Percentiles rank a stretch among this genome's conserved stretches.
Conservation (phyloP, 1,140 invertebrate genomes). For the Halictus rubicundus region DNA sequence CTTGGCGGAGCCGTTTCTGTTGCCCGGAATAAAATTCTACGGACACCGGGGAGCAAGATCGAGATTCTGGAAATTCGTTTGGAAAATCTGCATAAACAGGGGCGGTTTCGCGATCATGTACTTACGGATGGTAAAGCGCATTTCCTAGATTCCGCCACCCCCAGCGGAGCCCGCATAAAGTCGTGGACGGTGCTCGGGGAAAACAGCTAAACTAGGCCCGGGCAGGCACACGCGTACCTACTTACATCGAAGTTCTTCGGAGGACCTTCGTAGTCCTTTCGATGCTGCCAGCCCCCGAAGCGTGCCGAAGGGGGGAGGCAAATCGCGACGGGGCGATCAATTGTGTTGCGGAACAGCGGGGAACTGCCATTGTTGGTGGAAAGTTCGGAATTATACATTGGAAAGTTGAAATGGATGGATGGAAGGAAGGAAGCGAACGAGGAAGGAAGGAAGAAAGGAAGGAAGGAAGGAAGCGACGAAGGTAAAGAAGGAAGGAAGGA, state of each 20-base stretch:
- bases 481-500: constrained; percentile 13
- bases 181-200: not conserved
- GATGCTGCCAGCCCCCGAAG: constrained; percentile 33
- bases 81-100: no score
- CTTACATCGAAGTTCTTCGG: constrained; percentile 19
- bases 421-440: constrained; percentile 13
- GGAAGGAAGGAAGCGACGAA: not conserved
- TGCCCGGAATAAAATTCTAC: no score
- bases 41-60: no score
- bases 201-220: not conserved
- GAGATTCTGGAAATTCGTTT: no score
- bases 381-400: constrained; percentile 78
- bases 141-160: no score
- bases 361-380: constrained; percentile 74
- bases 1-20: no score
- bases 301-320: constrained; percentile 39
- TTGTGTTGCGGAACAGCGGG: constrained; percentile 75
- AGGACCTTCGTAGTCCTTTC: constrained; percentile 47
- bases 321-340: constrained; percentile 73
- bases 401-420: constrained; percentile 68
- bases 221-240: constrained; percentile 17
- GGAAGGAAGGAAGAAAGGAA: constrained; percentile 15
- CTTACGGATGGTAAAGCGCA: no score
- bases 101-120: no score
- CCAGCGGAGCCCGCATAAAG: not conserved